These are phyloP conservation scores for Myotis findleyi DNA, from an alignment of 2,797 vertebrate genomes.

Conservation along the genomic window DNA sequence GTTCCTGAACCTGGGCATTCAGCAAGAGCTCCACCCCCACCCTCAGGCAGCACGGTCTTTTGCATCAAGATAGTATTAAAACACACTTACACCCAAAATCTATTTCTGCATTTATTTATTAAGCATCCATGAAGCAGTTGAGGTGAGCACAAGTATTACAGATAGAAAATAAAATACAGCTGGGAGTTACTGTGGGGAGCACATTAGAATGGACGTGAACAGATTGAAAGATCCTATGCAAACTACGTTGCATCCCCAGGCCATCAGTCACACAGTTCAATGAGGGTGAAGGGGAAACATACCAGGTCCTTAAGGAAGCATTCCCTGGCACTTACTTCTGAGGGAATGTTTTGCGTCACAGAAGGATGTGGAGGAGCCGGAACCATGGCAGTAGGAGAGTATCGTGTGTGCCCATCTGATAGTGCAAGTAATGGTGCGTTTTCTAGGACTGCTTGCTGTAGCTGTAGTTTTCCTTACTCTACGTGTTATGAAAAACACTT, in stretches of 20 bases:
- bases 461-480: neutral
- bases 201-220: neutral
- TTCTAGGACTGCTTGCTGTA: neutral
- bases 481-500: neutral
- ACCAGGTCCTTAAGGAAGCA: neutral
- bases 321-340: neutral
- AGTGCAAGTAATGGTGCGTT: neutral
- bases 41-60: neutral
- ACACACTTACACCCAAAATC: neutral
- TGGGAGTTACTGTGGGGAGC: neutral
- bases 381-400: neutral
- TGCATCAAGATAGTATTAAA: conserved; percentile 1
- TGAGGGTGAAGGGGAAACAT: neutral
- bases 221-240: neutral
- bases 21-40: neutral
- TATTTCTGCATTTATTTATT: conserved; percentile 1
- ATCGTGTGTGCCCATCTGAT: neutral
- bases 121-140: neutral
- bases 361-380: neutral
- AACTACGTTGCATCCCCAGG: neutral
- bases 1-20: neutral
- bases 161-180: neutral
- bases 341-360: neutral
- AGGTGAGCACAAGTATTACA: neutral
- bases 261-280: neutral